phyloP scores from a whole-genome alignment of 2,888 invertebrate genomes.

The Anaspis maculata region DNA sequence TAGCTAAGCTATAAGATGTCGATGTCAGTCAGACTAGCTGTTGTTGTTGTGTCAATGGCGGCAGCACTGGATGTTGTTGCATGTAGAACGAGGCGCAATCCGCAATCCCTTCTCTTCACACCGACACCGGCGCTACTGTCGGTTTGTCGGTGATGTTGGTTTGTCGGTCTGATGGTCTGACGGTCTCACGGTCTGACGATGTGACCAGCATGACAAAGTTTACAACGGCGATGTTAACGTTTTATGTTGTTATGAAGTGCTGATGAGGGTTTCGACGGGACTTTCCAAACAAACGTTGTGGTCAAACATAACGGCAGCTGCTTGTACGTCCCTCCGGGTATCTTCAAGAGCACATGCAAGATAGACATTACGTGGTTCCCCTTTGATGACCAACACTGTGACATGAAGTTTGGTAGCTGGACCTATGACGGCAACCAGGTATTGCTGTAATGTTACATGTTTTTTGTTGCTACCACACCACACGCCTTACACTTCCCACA shows the following conservation, averaged over 20 bases:
- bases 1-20: slow-evolving; percentile 19
- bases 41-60: slow-evolving; percentile 23
- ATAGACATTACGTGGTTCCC: slow-evolving; percentile 99
- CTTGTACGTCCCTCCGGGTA: slow-evolving; percentile 99
- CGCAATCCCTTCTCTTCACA: slow-evolving; percentile 8
- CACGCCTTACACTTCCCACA: slow-evolving; percentile 20
- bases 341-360: slow-evolving; percentile 99
- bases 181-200: slow-evolving; percentile 18
- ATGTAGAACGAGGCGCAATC: slow-evolving; percentile 28
- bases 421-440: slow-evolving; percentile 97
- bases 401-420: slow-evolving; percentile 99
- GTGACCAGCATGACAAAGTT: slow-evolving; percentile 27
- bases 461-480: slow-evolving; percentile 26
- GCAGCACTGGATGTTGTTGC: slow-evolving; percentile 36
- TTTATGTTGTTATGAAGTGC: slow-evolving; percentile 65
- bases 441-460: slow-evolving; percentile 40
- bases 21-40: too few species aligned
- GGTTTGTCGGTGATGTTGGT: slow-evolving; percentile 13
- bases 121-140: slow-evolving; percentile 9
- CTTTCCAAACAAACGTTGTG: slow-evolving; percentile 99
- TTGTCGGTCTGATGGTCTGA: slow-evolving; percentile 15
- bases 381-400: slow-evolving; percentile 99
- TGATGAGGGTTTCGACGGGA: slow-evolving; percentile 99
- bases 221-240: slow-evolving; percentile 35
- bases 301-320: slow-evolving; percentile 97